phyloP scores from a whole-genome alignment of 2,797 vertebrate species.

The Australoheros facetus region DNA sequence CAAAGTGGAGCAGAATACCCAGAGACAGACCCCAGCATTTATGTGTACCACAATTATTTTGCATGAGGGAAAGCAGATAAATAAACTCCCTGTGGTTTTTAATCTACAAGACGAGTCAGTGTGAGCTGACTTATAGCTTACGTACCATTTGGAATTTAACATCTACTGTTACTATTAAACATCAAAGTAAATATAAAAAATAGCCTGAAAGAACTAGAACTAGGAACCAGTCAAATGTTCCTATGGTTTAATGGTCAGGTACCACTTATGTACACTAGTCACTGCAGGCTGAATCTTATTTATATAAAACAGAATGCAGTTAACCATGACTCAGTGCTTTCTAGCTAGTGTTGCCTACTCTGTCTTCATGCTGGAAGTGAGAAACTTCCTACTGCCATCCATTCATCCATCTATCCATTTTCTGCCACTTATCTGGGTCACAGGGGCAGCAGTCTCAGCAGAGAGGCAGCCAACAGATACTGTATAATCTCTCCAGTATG shows the following conservation, averaged over 20 bases:
- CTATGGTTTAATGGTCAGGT: not conserved
- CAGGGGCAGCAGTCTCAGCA: not conserved
- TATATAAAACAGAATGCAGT: not conserved
- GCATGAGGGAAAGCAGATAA: not conserved
- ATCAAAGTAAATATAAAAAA: not conserved
- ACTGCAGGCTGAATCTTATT: not conserved
- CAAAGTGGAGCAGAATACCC: not conserved
- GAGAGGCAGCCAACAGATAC: not conserved
- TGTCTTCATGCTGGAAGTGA: not conserved
- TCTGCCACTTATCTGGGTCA: not conserved
- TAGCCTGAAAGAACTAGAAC: not conserved
- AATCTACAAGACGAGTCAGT: not conserved
- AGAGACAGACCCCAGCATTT: not conserved
- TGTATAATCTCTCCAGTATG: too few species aligned
- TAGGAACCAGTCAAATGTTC: not conserved
- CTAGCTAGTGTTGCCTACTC: not conserved
- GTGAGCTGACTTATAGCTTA: not conserved
- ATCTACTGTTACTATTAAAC: not conserved
- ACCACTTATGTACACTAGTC: accelerated
- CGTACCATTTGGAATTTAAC: not conserved
- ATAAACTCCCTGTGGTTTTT: not conserved
- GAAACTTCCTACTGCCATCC: not conserved
- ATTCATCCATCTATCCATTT: not conserved
- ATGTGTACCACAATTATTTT: not conserved
- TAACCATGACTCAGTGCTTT: not conserved